These are phyloP conservation scores for Nomada lathburiana DNA, from an alignment of 2,888 invertebrate genomes.

Conservation along the genomic window DNA sequence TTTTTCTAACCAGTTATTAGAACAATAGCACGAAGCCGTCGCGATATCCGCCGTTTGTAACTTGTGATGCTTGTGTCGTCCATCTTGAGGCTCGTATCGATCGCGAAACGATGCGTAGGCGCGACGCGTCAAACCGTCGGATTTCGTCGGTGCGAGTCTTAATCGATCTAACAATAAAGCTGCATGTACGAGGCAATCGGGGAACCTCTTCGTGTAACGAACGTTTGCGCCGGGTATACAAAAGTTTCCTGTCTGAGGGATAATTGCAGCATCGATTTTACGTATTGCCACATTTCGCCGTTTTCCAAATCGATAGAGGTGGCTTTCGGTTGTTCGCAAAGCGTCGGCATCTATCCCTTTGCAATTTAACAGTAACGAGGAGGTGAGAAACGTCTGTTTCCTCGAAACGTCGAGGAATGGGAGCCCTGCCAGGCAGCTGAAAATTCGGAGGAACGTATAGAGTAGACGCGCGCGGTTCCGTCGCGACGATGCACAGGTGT, in stretches of 20 bases:
- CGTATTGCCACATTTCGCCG: no score
- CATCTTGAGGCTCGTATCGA: slow-evolving; percentile 27
- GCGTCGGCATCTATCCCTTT: no score
- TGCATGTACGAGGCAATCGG: background rate
- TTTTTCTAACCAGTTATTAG: no score
- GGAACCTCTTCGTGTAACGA: slow-evolving; percentile 3
- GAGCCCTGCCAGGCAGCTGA: slow-evolving; percentile 67
- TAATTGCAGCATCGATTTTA: background rate
- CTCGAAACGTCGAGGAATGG: background rate
- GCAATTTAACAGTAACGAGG: no score
- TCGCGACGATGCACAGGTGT: no score
- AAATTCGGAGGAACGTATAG: slow-evolving; percentile 21
- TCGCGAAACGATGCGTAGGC: slow-evolving; percentile 1
- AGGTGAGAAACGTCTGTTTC: background rate
- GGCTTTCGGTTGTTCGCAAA: background rate
- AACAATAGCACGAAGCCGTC: no score
- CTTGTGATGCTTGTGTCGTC: background rate
- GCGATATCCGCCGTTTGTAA: no score
- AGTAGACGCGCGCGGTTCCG: background rate
- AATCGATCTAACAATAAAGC: background rate
- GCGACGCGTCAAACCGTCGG: slow-evolving; percentile 7
- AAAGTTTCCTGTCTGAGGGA: background rate
- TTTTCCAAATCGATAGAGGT: background rate
- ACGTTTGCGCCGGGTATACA: slow-evolving; percentile 23
- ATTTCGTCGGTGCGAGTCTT: slow-evolving; percentile 12